Conservation (phyloP, 2,113 vertebrate genomes). For the Eonycteris spelaea region DNA sequence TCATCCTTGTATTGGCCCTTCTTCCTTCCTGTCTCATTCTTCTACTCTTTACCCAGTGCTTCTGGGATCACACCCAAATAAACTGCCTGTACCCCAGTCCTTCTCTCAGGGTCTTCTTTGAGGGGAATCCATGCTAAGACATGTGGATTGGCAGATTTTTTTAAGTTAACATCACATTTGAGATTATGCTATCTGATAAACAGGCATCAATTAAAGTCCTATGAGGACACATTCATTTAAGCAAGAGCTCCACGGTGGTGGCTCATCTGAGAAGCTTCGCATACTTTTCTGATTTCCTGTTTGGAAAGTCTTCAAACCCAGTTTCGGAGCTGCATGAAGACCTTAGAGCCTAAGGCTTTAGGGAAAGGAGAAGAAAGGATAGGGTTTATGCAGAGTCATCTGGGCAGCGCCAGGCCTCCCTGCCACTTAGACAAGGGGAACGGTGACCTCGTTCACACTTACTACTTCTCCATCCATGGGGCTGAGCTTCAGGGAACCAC, state of each 20-base stretch:
- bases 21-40: not conserved
- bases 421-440: not conserved
- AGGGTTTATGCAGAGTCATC: not conserved
- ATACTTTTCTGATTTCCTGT: not conserved
- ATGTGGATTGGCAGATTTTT: not conserved
- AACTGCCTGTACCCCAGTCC: not conserved
- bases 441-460: not conserved
- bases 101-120: not conserved
- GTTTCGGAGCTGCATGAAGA: constrained; percentile 73
- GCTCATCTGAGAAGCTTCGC: not conserved
- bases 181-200: not conserved
- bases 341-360: constrained; percentile 57
- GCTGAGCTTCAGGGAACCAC: not conserved
- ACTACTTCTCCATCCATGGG: not conserved
- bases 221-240: not conserved
- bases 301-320: not conserved
- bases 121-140: not conserved
- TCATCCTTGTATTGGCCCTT: not conserved
- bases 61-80: not conserved
- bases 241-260: fast-evolving
- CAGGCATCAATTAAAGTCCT: not conserved
- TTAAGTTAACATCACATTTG: not conserved
- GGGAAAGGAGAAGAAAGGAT: not conserved
- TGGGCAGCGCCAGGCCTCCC: not conserved
- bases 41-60: no score